Base-by-base conservation (phyloP, 2,888 invertebrate species). In the Drosophila meridionalis region DNA sequence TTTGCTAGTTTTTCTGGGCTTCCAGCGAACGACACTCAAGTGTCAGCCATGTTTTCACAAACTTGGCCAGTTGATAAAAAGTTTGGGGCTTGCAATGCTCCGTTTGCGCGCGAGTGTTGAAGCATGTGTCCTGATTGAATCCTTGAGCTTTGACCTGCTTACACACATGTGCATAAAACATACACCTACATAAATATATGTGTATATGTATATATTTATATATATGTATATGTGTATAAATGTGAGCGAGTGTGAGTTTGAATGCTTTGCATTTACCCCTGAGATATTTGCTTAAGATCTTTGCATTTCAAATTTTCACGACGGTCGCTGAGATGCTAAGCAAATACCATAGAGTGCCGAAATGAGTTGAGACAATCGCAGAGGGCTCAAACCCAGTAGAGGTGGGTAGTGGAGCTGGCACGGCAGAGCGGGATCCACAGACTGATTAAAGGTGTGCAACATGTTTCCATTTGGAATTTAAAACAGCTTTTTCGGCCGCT, bases 361-460 rank as follows among this genome's bases (percentile, higher is more conserved):
- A 85, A 77, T 83, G 77, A 75, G 83, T 73, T 73, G 73, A 77
- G 80, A 83, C 83, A 86, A 75, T 75, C 32, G 8, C 20, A 30
- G 9, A n/a, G 43, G 14, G 60, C 28, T n/a, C 5, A 2, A 26
- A 8, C 26, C 2, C 26, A 52, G 26, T 53, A 26, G 26, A 38
- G 1, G 12, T 38, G 38, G 4, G 4, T 12, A 4, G 32, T 34
- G 52, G 9, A 7, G 20, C 8, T 20, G 12, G 20, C 20, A 12
- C 6, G 20, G 26, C 8, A 7, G 8, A 26, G 53, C 12, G 20
- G 12, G 7, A 47, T 40, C 30, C 26, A 55, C 50, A 63, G 66
- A 70, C 73, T 86, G 83, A 88, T 88, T 86, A 77, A 86, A 87
- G 83, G 82, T 83, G 73, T 48, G 65, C 53, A 43, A 40, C 43